Percentiles rank a stretch among this genome's conserved stretches.
Conservation (phyloP, 2,888 invertebrate species). For the Pseudeuparius sepicola region DNA sequence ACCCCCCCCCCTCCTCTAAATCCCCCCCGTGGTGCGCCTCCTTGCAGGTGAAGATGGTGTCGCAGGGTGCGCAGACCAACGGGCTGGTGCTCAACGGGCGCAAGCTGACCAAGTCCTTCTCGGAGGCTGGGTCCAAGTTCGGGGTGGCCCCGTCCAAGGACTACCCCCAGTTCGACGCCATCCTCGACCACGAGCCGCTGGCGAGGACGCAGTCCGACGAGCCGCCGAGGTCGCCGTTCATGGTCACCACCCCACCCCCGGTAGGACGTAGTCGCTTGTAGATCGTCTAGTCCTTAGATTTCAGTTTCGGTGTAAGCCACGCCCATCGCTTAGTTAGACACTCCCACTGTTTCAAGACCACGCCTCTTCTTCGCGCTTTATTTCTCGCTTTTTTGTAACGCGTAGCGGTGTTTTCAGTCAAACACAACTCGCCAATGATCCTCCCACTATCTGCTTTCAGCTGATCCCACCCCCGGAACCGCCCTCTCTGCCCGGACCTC, state of each 20-base stretch:
- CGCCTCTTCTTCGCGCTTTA: no score
- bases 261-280: no score
- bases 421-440: no score
- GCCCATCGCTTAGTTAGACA: no score
- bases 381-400: no score
- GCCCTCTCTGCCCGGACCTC: slow-evolving; percentile 26
- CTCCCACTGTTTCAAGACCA: no score
- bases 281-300: no score
- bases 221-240: slow-evolving; percentile 65
- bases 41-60: slow-evolving; percentile 73
- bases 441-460: no score
- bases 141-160: slow-evolving; percentile 33
- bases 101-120: slow-evolving; percentile 73
- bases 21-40: no score
- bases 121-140: slow-evolving; percentile 56
- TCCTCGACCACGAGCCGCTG: slow-evolving; percentile 60
- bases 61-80: slow-evolving; percentile 84
- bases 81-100: slow-evolving; percentile 61
- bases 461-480: slow-evolving; percentile 36
- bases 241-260: slow-evolving; percentile 47
- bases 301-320: no score
- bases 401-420: no score
- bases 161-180: slow-evolving; percentile 24
- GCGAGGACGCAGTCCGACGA: slow-evolving; percentile 81
- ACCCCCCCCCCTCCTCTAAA: no score